These are phyloP conservation scores for Hypselothyrea guttata DNA, from an alignment of 2,888 invertebrate species.

Conservation along the genomic window DNA sequence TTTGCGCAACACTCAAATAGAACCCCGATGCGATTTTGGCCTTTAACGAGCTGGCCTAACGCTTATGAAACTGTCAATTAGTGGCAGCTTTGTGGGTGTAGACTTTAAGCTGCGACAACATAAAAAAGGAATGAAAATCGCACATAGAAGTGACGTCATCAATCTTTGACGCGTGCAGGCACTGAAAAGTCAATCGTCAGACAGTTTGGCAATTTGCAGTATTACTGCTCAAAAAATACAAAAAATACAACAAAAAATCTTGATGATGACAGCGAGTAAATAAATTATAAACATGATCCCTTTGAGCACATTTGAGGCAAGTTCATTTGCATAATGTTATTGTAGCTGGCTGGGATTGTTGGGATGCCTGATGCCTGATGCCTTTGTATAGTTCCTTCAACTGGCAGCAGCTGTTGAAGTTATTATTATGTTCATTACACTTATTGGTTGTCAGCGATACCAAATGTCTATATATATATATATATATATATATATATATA, in stretches of 20 bases:
- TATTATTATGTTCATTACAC: neutral
- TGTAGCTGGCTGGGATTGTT: slow-evolving; percentile 33
- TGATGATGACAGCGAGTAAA: slow-evolving; percentile 72
- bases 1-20: slow-evolving; percentile 67
- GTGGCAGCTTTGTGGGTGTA: slow-evolving; percentile 48
- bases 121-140: neutral
- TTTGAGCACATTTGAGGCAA: slow-evolving; percentile 62
- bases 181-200: slow-evolving; percentile 48
- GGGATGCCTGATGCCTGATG: slow-evolving; percentile 22
- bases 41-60: slow-evolving; percentile 56
- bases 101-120: slow-evolving; percentile 53
- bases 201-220: slow-evolving; percentile 29
- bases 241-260: slow-evolving; percentile 33
- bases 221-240: slow-evolving; percentile 25
- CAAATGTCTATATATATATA: too few species aligned
- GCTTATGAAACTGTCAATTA: slow-evolving; percentile 76
- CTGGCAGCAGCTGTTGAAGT: slow-evolving; percentile 15
- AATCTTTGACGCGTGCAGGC: slow-evolving; percentile 30
- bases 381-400: slow-evolving; percentile 7
- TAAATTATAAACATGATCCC: slow-evolving; percentile 74
- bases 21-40: slow-evolving; percentile 25
- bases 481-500: too few species aligned
- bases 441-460: slow-evolving; percentile 32
- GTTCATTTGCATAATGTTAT: slow-evolving; percentile 69
- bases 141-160: slow-evolving; percentile 44